Base-by-base conservation (phyloP, 2,888 invertebrate genomes). In the Nymphalis urticae region DNA sequence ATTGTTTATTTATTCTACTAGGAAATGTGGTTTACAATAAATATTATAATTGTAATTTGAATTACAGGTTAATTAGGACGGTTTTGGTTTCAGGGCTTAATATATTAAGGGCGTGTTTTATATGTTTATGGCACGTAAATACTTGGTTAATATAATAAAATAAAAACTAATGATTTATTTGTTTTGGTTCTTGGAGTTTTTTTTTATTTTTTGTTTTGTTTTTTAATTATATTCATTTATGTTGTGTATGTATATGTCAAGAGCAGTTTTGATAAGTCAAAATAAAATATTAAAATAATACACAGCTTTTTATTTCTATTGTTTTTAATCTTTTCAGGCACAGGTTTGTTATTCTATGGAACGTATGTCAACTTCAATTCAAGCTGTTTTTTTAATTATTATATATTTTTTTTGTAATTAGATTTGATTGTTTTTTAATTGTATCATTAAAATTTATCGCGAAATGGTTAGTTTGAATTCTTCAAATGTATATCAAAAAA, bases 11-110 rank as follows among this genome's bases (percentile, higher is more conserved):
- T 80, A 79, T 79, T 78, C 77, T 80, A 79, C 77, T 72, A 66
- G 76, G 80, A 79, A 80, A 66, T 76, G 76, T 73, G 75, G 76
- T 77, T 80, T 81, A 80, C 19, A 32, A 58, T 82, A 77, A 76
- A 75, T 73, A 82, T 80, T 83, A 83, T 83, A 84, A 82, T 75
- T 74, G 76, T 73, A 82, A 81, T 83, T 84, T 77, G 72, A 70
- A 74, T 78, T 80, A 68, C n/a, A 50, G 54, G 51, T 51, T 61
- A 66, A 72, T 68, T 70, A 59, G 36, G 61, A 36, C 36, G 50
- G 51, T 16, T 50, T 56, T 27, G 42, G 54, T 56, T 60, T 56
- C 56, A 67, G 48, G 59, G 63, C 56, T 53, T 48, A 21, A 10
- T 51, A 53, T 17, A 17, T 48, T 19, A 9, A 16, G 42, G 42